These are phyloP conservation scores for Rhizoglyphus robini DNA, from an alignment of 1,140 invertebrate genomes.

Conservation along the genomic window DNA sequence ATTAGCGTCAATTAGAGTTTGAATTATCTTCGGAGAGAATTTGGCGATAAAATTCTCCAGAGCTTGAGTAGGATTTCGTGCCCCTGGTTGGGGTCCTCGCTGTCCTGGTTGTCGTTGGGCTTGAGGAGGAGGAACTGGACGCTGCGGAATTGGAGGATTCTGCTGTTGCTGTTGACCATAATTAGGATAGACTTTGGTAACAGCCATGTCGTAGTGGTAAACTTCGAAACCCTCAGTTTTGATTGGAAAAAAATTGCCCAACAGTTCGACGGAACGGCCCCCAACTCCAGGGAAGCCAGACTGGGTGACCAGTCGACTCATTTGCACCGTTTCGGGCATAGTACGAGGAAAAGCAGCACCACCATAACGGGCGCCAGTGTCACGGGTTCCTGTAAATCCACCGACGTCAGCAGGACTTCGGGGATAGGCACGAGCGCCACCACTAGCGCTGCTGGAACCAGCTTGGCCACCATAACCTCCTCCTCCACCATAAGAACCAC, in stretches of 20 bases:
- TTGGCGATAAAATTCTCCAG: neutral
- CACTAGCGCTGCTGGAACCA: neutral
- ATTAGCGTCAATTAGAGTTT: neutral
- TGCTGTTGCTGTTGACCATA: too few species aligned
- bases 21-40: neutral
- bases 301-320: neutral
- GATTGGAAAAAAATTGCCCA: neutral
- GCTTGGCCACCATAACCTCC: neutral
- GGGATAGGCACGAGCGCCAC: neutral
- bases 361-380: neutral
- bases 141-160: too few species aligned
- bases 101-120: neutral
- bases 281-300: neutral
- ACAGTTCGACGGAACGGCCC: neutral
- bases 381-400: neutral
- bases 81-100: neutral
- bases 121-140: neutral
- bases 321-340: neutral
- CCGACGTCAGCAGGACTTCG: neutral
- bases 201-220: neutral
- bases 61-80: too few species aligned
- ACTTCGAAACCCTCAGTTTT: neutral
- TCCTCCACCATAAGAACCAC: neutral
- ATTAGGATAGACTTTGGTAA: neutral
- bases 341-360: too few species aligned